phyloP scores from a whole-genome alignment of 2,888 invertebrate genomes.

The Ornithoptera alexandrae region DNA sequence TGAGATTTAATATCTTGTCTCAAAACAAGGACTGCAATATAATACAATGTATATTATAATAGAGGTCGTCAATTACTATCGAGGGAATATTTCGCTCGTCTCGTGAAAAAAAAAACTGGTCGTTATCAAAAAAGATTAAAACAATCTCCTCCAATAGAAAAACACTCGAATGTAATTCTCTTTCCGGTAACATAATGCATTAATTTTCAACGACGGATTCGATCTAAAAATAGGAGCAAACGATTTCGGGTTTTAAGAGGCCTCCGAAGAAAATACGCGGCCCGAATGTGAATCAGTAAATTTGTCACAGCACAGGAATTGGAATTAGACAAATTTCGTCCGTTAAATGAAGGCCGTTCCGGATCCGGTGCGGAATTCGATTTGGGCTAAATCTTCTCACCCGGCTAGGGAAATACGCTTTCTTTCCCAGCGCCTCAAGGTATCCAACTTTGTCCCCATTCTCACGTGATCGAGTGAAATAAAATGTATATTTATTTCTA shows the following conservation, averaged over 20 bases:
- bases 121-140: no score
- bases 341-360: constrained; percentile 77
- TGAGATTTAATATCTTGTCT: no score
- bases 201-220: no score
- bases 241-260: constrained; percentile 5
- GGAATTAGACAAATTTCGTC: constrained; percentile 79
- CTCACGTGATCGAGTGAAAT: constrained; percentile 71
- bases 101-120: no score
- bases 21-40: no score
- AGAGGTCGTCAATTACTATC: no score
- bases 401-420: constrained; percentile 57
- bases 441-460: constrained; percentile 52
- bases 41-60: no score
- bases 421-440: constrained; percentile 54
- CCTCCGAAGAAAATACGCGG: constrained; percentile 45
- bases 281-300: constrained; percentile 74
- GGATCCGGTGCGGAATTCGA: constrained; percentile 68
- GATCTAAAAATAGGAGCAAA: constrained; percentile 12
- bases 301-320: constrained; percentile 77
- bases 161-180: no score
- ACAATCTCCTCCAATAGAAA: no score
- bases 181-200: no score
- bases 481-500: constrained; percentile 74
- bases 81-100: no score
- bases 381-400: constrained; percentile 72